phyloP scores from a whole-genome alignment of 2,888 invertebrate genomes.

The Eilema caniola region DNA sequence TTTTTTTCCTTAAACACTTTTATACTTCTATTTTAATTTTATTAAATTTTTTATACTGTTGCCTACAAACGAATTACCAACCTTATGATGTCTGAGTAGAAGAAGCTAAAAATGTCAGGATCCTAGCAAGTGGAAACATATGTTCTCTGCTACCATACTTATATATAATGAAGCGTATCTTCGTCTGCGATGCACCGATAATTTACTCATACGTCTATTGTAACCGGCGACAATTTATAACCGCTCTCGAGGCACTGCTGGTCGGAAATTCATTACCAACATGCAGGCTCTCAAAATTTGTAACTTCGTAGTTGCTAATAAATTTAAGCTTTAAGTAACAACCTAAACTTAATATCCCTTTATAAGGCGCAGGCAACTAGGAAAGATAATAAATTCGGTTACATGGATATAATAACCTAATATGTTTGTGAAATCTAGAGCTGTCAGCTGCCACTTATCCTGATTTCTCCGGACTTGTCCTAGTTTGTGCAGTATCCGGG shows the following conservation, averaged over 20 bases:
- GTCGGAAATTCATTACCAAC: constrained; percentile 31
- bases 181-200: background rate
- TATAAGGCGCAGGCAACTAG: background rate
- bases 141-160: background rate
- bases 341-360: background rate
- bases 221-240: background rate
- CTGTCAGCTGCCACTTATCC: background rate
- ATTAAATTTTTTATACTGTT: too few species aligned
- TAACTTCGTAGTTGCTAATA: background rate
- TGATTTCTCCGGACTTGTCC: background rate
- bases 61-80: too few species aligned
- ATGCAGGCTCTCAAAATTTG: constrained; percentile 16
- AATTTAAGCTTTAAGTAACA: background rate
- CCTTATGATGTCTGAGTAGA: too few species aligned
- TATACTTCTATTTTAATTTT: too few species aligned
- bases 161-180: background rate
- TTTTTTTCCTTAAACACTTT: too few species aligned
- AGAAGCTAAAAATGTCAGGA: too few species aligned
- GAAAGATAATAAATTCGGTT: background rate
- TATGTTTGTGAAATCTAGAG: background rate
- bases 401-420: background rate
- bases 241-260: background rate
- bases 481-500: background rate
- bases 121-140: background rate
- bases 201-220: background rate